These are phyloP conservation scores for Colostygia pectinataria DNA, from an alignment of 2,888 invertebrate species.

Conservation along the genomic window DNA sequence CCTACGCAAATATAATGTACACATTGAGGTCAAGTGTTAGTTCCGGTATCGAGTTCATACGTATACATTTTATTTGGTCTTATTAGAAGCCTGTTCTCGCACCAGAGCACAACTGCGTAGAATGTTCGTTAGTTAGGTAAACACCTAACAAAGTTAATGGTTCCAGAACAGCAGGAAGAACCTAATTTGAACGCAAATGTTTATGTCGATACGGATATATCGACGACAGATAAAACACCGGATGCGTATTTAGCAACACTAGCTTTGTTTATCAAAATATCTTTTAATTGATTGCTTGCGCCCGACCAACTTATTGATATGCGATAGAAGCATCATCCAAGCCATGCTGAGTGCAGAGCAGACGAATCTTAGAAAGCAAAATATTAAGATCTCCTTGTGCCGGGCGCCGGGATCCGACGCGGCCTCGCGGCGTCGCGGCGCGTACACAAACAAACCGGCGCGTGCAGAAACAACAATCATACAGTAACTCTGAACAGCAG, in stretches of 20 bases:
- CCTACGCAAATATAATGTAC: no score
- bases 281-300: background rate
- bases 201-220: conserved; percentile 6
- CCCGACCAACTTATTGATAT: conserved; percentile 3
- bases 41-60: no score
- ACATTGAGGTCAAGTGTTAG: no score
- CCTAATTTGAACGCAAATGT: conserved; percentile 21
- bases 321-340: background rate
- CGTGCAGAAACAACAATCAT: background rate
- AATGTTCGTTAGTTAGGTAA: no score
- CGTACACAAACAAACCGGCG: conserved; percentile 3
- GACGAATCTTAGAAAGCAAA: no score
- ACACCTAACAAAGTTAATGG: background rate
- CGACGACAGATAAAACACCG: conserved; percentile 9
- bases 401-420: no score
- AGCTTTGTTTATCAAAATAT: conserved; percentile 16
- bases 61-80: no score
- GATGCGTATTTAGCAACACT: conserved; percentile 18
- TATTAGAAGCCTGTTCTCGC: no score
- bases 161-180: conserved; percentile 22
- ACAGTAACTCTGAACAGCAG: background rate
- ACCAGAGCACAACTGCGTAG: no score
- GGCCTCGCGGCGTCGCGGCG: background rate
- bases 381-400: no score
- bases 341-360: background rate